Conservation (phyloP, 2,797 vertebrate species). For the Sebastes ruberrimus region DNA sequence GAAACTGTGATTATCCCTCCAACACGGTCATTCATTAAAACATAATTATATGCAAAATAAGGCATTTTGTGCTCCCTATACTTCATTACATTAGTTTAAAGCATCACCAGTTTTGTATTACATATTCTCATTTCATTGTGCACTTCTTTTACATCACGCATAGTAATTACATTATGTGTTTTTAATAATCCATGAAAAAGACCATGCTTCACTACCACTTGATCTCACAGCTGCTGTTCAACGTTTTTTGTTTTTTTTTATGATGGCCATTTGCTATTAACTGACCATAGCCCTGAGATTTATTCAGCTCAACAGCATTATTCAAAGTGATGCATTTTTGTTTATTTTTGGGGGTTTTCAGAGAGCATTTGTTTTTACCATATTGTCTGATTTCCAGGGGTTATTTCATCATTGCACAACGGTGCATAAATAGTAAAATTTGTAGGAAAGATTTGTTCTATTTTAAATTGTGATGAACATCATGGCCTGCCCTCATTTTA, state of each 20-base stretch:
- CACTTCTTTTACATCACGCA: conserved; percentile 1
- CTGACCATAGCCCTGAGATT: not conserved
- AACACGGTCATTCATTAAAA: not conserved
- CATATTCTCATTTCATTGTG: conserved; percentile 5
- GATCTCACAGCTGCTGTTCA: conserved; percentile 26
- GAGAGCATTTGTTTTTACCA: not conserved
- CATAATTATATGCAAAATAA: conserved; percentile 5
- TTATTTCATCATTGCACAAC: not conserved
- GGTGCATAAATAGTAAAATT: not conserved
- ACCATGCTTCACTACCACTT: conserved; percentile 8
- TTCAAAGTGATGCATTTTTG: not conserved
- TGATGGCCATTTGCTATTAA: not conserved
- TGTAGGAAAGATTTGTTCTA: not conserved
- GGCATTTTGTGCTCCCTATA: not conserved
- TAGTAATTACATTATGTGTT: conserved; percentile 4
- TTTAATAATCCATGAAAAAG: conserved; percentile 41
- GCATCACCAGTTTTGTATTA: not conserved
- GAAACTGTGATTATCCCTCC: not conserved
- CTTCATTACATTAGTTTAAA: conserved; percentile 17
- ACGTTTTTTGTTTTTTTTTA: not conserved
- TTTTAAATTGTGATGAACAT: not conserved
- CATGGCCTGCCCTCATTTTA: not conserved
- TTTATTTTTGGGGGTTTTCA: not conserved
- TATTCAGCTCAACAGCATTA: not conserved
- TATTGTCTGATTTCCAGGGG: not conserved